Base-by-base conservation (phyloP, 2,797 vertebrate genomes). In the Channa striata region DNA sequence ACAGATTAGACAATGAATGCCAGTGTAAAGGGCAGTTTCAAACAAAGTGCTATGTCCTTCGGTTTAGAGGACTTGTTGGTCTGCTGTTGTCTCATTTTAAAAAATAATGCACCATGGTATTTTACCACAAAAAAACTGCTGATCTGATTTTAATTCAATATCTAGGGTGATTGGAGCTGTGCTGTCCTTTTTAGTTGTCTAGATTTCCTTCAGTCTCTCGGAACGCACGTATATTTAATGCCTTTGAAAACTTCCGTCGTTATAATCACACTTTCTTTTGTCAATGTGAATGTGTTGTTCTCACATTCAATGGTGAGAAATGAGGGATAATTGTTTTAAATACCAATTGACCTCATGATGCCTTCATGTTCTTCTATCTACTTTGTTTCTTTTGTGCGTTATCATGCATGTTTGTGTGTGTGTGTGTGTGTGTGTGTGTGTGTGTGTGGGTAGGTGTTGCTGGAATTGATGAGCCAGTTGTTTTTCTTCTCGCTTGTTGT, bases 381-480 rank as follows among this genome's bases (percentile, higher is more conserved):
- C 42, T 46, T n/a, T 0, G 1, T 21, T 51, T 30, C 10, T 16
- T 49, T 59, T 60, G 37, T 43, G 50, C 42, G 52, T 11, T 13
- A 33, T 51, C 20, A 30, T 30, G 25, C 6, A 6, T 30, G 25
- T 30, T 46, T 64, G 47, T 33, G 30, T 59, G 37, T 25, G 46
- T 59, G 25, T 30, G 25, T 30, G 25, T 30, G 20, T 64, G 47
- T 33, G 30, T 59, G 37, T 25, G 46, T 59, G 19, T 43, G 13
- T 30, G 8, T 58, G 59, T 60, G 77, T 67, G 68, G 53, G 74
- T 56, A 49, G 59, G 56, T 53, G 75, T 54, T 44, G 51, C 51
- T 66, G 37, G 48, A 77, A 53, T 37, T 44, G 71, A 50, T 68
- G 73, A 85, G 72, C 77, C 67, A 79, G 82, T 82, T 74, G 70